A percentile compares a stretch with the other conserved stretches of the same genome.
phyloP scores from a whole-genome alignment of 1,140 invertebrate species.

The Pachyrhynchus sulphureomaculatus region DNA sequence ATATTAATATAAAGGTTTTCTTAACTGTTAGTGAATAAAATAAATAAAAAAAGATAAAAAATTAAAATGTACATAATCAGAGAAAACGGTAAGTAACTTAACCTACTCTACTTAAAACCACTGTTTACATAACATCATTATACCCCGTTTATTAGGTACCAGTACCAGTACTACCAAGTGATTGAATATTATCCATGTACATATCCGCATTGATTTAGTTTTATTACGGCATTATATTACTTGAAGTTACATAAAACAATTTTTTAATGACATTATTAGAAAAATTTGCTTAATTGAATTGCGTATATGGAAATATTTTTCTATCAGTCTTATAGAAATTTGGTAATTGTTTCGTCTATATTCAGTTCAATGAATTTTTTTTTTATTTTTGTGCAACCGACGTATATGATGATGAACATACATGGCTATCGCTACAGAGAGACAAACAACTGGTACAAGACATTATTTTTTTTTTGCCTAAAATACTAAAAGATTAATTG shows the following conservation, averaged over 20 bases:
- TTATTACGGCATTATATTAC: slow-evolving; percentile 15
- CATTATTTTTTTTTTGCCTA: too few species aligned
- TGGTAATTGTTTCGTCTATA: too few species aligned
- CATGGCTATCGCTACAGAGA: too few species aligned
- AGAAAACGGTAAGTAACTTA: slow-evolving; percentile 21
- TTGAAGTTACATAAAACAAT: slow-evolving; percentile 9
- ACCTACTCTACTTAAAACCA: slow-evolving; percentile 23
- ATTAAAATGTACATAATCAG: slow-evolving; percentile 12
- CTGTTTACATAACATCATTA: slow-evolving; percentile 26
- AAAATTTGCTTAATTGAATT: not conserved
- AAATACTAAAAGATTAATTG: too few species aligned
- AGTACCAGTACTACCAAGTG: slow-evolving; percentile 12
- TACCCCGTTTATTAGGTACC: slow-evolving; percentile 5
- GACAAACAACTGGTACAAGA: too few species aligned
- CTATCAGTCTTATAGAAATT: too few species aligned
- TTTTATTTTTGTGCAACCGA: too few species aligned
- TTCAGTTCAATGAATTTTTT: too few species aligned
- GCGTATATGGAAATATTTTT: too few species aligned
- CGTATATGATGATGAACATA: too few species aligned
- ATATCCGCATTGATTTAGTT: slow-evolving; percentile 16
- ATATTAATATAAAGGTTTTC: too few species aligned
- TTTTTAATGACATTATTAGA: slow-evolving; percentile 17
- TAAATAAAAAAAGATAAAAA: not conserved
- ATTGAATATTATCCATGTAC: slow-evolving; percentile 11
- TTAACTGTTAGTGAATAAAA: too few species aligned